Percentiles rank a stretch among this genome's conserved stretches.
Conservation (phyloP, 2,888 invertebrate genomes). For the Griposia aprilina region DNA sequence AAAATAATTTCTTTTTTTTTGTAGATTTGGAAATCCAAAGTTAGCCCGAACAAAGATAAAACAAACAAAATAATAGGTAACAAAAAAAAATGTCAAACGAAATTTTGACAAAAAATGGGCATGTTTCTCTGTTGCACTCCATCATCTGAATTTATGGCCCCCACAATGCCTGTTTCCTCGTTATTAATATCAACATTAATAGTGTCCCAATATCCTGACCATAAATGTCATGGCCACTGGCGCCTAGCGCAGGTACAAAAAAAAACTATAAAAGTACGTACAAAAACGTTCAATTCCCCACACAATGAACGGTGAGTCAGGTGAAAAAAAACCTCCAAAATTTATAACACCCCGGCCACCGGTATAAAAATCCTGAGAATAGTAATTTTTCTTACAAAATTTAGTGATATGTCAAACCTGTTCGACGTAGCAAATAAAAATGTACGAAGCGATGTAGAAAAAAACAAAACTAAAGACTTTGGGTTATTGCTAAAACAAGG, state of each 20-base stretch:
- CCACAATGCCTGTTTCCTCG: slow-evolving; percentile 82
- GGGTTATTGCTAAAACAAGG: slow-evolving; percentile 90
- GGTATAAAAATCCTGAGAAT: slow-evolving; percentile 87
- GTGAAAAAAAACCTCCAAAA: slow-evolving; percentile 82
- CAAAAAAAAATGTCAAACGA: slow-evolving; percentile 74
- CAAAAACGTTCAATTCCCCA: slow-evolving; percentile 84
- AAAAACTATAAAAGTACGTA: slow-evolving; percentile 82
- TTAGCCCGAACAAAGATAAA: slow-evolving; percentile 22
- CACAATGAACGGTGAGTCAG: slow-evolving; percentile 84
- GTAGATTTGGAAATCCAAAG: not conserved
- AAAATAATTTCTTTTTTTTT: not conserved
- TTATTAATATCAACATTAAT: slow-evolving; percentile 90
- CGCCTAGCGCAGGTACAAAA: slow-evolving; percentile 89
- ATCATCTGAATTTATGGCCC: slow-evolving; percentile 86
- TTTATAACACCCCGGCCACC: slow-evolving; percentile 88
- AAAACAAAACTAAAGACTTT: slow-evolving; percentile 80
- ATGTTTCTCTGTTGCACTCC: slow-evolving; percentile 77
- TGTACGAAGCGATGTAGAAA: slow-evolving; percentile 82
- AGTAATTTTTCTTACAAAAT: slow-evolving; percentile 89
- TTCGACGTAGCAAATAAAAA: slow-evolving; percentile 89
- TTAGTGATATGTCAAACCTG: slow-evolving; percentile 90
- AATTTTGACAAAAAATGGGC: slow-evolving; percentile 83
- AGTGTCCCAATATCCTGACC: slow-evolving; percentile 89
- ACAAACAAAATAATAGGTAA: slow-evolving; percentile 33
- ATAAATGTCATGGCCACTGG: slow-evolving; percentile 89